Evolutionary conservation across 2,888 invertebrate species (phyloP).

Genomic region (Agrypnus murinus): DNA sequence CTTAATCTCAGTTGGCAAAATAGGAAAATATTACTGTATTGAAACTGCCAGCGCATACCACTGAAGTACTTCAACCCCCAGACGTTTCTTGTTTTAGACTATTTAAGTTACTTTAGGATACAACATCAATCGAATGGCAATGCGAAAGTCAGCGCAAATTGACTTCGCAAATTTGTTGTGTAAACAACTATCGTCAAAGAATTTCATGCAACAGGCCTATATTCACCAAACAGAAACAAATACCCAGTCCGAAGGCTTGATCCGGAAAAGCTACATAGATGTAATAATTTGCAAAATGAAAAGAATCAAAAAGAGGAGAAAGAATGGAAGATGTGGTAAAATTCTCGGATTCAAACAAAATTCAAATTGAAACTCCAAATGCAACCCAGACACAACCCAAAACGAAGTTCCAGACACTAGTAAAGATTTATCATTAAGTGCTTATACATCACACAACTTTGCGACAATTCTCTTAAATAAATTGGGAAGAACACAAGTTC

Average conservation of each 20-base stretch:
- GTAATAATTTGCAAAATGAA: conserved; percentile 7
- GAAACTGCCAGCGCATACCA: conserved; percentile 28
- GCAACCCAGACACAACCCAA: background rate
- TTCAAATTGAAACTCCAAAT: conserved; percentile 3
- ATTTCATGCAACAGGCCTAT: conserved; percentile 29
- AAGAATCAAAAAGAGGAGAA: too few relatives aligned
- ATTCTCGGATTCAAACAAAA: background rate
- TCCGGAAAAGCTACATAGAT: conserved; percentile 24
- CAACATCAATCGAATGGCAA: conserved; percentile 20
- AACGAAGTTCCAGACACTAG: conserved; percentile 2
- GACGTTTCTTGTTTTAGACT: conserved; percentile 21
- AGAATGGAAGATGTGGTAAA: background rate
- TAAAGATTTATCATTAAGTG: background rate
- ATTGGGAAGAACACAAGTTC: conserved; percentile 3
- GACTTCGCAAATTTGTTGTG: conserved; percentile 28
- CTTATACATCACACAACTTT: conserved; percentile 6
- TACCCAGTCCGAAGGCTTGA: conserved; percentile 23
- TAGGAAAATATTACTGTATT: conserved; percentile 12
- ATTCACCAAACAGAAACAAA: conserved; percentile 24
- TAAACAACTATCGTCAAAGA: conserved; percentile 16
- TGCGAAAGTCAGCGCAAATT: conserved; percentile 28
- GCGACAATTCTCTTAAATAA: conserved; percentile 6
- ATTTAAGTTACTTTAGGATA: conserved; percentile 26
- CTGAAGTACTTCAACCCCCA: conserved; percentile 26
- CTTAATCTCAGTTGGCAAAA: background rate